Evolutionary conservation across 2,888 invertebrate species (phyloP).

Genomic region (Spilosoma lubricipeda): DNA sequence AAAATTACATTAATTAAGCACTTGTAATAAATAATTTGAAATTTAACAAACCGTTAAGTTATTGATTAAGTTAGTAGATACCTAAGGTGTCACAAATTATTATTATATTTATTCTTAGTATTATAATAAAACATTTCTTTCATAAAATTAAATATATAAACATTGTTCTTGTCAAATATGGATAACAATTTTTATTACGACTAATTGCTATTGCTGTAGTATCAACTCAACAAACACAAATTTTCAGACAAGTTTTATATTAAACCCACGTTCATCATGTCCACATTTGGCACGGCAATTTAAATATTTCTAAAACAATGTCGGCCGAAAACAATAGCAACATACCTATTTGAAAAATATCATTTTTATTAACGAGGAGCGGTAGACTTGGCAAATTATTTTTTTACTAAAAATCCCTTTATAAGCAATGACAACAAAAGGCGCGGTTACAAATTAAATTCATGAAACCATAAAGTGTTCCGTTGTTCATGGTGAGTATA

Average conservation of each 20-base stretch:
- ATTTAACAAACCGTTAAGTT: too few relatives aligned
- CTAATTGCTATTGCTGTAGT: neutral
- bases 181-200: neutral
- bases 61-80: too few relatives aligned
- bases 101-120: too few relatives aligned
- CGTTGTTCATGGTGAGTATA: constrained; percentile 35
- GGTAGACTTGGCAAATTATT: constrained; percentile 40
- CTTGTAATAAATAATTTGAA: too few relatives aligned
- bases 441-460: constrained; percentile 51
- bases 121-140: too few relatives aligned
- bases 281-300: constrained; percentile 4
- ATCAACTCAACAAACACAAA: neutral
- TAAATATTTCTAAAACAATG: constrained; percentile 22
- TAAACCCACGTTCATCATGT: neutral
- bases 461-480: constrained; percentile 51
- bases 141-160: neutral
- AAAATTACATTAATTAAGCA: too few relatives aligned
- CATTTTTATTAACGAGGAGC: constrained; percentile 35
- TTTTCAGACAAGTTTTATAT: neutral
- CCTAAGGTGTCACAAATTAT: too few relatives aligned
- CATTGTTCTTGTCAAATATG: neutral
- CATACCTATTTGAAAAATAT: constrained; percentile 39
- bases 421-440: constrained; percentile 41
- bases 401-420: constrained; percentile 44
- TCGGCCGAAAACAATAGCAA: constrained; percentile 32